Base-by-base conservation (phyloP, 2,797 vertebrate genomes). In the Helostoma temminkii region DNA sequence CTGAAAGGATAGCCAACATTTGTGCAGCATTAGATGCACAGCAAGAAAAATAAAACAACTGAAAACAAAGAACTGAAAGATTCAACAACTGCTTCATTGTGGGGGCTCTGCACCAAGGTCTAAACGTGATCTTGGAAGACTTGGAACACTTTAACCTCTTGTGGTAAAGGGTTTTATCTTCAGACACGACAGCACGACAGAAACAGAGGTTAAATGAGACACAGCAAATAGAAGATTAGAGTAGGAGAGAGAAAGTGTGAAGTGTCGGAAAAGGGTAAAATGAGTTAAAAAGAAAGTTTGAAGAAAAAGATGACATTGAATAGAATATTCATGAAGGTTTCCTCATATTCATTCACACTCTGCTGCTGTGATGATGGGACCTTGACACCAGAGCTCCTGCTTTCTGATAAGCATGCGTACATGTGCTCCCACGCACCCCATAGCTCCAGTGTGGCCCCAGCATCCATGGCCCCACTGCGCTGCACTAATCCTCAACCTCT, bases 251-350 rank as follows among this genome's bases (percentile, higher is more conserved):
- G 43, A 56, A 77, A 77, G 70, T 64, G 24, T 15, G 21, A 54
- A 74, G 60, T 26, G 62, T 43, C 24, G 43, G 42, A 62, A 61
- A 53, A 67, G 21, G 46, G 25, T 19, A 21, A 49, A 55, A 34
- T 21, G 22, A 14, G 24, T 30, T 36, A 52, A 63, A 80, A 68
- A 62, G 25, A 65, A 78, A 78, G 82, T 82, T 86, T 65, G 86
- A 81, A 74, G 80, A 43, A 46, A 66, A 68, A 55, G 86, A 86
- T 81, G 82, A 80, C 73, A 52, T 66, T 32, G 34, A 48, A 76
- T 89, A 64, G 86, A 91, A 92, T 92, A 93, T 92, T 92, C 85
- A 92, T 93, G 83, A 83, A 56, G 50, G 41, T 71, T 54, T 67
- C 72, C 71, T 92, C 87, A 83, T 84, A 76, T 80, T 82, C 79